Base-by-base conservation (phyloP, 2,888 invertebrate species). In the Limnephilus rhombicus region DNA sequence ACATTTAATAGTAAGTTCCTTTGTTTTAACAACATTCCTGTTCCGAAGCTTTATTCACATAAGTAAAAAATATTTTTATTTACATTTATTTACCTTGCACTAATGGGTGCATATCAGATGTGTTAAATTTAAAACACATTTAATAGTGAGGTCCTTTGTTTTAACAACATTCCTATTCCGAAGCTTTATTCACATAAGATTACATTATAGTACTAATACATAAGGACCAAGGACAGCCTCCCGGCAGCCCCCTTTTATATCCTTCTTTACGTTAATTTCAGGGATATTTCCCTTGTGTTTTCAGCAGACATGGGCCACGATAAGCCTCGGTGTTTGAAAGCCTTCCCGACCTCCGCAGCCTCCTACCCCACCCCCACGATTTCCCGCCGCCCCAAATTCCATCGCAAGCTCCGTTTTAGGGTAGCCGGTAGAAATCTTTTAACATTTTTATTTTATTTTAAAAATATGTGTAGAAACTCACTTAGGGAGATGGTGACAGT, bases 231-330 rank as follows among this genome's bases (percentile, higher is more conserved):
- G 68, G 68, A 68, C 68, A 68, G 68, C 68, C 68, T 68, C 68
- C 24, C n/a, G 9, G 68, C 9, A 68, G 68, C n/a, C 18, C 37
- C 49, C 49, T 86, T 49, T 86, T 45, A 45, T 13, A 85, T 13
- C 85, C 80, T 80, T 88, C 53, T 88, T 88, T 89, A 29, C 29
- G 49, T 49, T 87, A 87, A 87, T 87, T 87, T 87, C 49, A 53
- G 29, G 24, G 80, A 89, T 41, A 24, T 90, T 82, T 81, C 90
- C 81, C 82, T 81, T 90, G 45, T 82, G 82, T 81, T 90, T 31
- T 24, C 29, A 82, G 90, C 90, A 90, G 90, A 90, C 82, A 31
- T 82, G 82, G 90, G 31, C 49, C 31, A n/a, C 37, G 81, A 81
- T 81, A 45, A 90, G 82, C 82, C 90, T 41, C 49, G 41, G 81